These are phyloP conservation scores for Antheraea yamamai DNA, from an alignment of 2,888 invertebrate species.

Conservation along the genomic window DNA sequence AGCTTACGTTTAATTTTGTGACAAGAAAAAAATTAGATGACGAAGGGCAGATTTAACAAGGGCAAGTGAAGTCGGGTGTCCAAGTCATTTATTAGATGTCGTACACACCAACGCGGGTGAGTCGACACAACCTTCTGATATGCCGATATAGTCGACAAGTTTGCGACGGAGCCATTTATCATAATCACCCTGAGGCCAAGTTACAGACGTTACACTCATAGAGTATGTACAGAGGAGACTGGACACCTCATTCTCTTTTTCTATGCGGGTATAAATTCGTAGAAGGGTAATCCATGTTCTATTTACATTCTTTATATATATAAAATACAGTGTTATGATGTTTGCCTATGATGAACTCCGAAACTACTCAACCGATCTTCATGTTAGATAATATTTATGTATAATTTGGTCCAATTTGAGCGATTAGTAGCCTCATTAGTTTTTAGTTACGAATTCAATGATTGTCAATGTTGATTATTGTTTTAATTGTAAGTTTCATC, in stretches of 20 bases:
- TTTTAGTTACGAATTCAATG: too few species aligned
- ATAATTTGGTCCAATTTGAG: too few species aligned
- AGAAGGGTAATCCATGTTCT: too few species aligned
- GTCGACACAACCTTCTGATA: conserved; percentile 9
- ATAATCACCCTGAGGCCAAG: conserved; percentile 7
- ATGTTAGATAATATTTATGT: too few species aligned
- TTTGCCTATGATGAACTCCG: too few species aligned
- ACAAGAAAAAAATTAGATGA: background rate
- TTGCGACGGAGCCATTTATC: conserved; percentile 14
- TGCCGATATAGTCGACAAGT: conserved; percentile 14
- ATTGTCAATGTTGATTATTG: too few species aligned
- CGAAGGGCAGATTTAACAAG: background rate
- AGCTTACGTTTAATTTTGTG: background rate
- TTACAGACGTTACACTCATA: background rate
- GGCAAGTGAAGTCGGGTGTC: conserved; percentile 5
- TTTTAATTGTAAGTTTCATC: too few species aligned
- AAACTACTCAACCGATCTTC: too few species aligned
- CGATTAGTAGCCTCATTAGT: too few species aligned
- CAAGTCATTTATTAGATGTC: conserved; percentile 8
- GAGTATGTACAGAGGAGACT: background rate
- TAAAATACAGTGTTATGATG: too few species aligned
- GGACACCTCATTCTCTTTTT: background rate
- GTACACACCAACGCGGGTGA: conserved; percentile 2
- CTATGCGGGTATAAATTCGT: too few species aligned
- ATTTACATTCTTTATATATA: too few species aligned